Base-by-base conservation (phyloP, 2,888 invertebrate genomes). In the Eugnorisma glareosa region DNA sequence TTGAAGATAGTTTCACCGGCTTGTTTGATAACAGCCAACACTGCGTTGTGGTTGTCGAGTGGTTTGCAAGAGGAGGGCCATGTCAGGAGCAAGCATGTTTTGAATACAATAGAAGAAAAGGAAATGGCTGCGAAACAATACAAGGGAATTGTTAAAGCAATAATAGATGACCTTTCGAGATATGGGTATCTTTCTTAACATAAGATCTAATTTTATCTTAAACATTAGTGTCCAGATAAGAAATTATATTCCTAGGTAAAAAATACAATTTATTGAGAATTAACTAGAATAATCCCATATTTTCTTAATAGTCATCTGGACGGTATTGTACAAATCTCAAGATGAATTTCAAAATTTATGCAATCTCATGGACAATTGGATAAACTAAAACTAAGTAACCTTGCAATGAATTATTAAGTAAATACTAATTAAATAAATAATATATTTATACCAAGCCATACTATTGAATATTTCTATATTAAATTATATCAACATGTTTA, bases 41-140 rank as follows among this genome's bases (percentile, higher is more conserved):
- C 95, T 59, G 95, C 96, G 1, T 70, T 95, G 21, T 96, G 96
- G 96, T 86, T 96, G 1, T 91, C 91, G 2, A 93, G 91, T 83
- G 96, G 96, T 0, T 84, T 96, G 57, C 96, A 96, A 83, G 90
- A 94, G 86, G 96, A 95, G 76, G 96, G 96, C 0, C 95, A 96
- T 92, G 94, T 96, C 0, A 92, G 91, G 67, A 96, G 96, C 82
- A 96, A 95, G 83, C 83, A 86, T 10, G 80, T 93, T 40, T 93
- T 85, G 64, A 86, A 75, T 0, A 94, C 93, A 5, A 83, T 88
- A 3, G 90, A 91, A 75, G 95, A 95, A 75, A 93, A 91, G 77
- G 75, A 87, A 8, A 72, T 73, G 13, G 95, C 96, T 61, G 86
- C 89, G 8, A 78, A 90, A 8, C 89, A 86, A 68, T 96, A 95